Conservation (phyloP, 2,888 invertebrate genomes). For the Phoenoteleia sp. region DNA sequence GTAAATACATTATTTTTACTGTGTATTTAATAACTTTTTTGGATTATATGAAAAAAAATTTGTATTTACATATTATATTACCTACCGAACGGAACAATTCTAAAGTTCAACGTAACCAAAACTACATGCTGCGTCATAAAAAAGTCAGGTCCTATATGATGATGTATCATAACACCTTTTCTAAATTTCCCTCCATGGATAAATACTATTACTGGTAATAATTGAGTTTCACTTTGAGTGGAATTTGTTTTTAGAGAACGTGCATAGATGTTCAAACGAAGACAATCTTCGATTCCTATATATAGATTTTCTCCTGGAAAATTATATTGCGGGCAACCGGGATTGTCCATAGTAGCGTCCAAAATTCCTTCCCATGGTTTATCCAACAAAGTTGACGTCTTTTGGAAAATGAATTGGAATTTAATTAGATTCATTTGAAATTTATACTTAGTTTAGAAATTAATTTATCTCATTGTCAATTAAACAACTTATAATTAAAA, state of each 20-base stretch:
- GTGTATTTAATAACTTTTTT: too few species aligned
- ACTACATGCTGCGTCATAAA: constrained; percentile 80
- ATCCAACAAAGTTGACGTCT: constrained; percentile 10
- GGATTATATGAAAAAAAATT: too few species aligned
- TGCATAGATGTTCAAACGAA: constrained; percentile 7
- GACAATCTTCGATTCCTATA: constrained; percentile 26
- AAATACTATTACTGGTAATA: constrained; percentile 16
- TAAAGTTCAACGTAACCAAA: constrained; percentile 81
- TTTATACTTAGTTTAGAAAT: too few species aligned
- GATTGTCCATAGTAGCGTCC: neutral
- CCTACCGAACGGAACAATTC: constrained; percentile 82
- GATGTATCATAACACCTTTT: neutral
- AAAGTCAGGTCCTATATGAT: constrained; percentile 78
- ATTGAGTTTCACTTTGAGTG: neutral
- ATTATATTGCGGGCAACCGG: neutral
- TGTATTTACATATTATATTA: neutral
- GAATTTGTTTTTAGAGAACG: neutral
- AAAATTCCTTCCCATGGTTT: constrained; percentile 5
- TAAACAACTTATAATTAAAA: too few species aligned
- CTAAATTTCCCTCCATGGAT: constrained; percentile 24
- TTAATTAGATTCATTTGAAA: too few species aligned
- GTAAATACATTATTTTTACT: too few species aligned
- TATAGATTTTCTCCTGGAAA: neutral
- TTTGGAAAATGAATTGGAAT: too few species aligned
- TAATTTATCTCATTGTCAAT: too few species aligned